A percentile compares a stretch with the other conserved stretches of the same genome.
These are phyloP conservation scores for Anoura caudifer DNA, from an alignment of 2,113 vertebrate genomes.

Conservation along the genomic window DNA sequence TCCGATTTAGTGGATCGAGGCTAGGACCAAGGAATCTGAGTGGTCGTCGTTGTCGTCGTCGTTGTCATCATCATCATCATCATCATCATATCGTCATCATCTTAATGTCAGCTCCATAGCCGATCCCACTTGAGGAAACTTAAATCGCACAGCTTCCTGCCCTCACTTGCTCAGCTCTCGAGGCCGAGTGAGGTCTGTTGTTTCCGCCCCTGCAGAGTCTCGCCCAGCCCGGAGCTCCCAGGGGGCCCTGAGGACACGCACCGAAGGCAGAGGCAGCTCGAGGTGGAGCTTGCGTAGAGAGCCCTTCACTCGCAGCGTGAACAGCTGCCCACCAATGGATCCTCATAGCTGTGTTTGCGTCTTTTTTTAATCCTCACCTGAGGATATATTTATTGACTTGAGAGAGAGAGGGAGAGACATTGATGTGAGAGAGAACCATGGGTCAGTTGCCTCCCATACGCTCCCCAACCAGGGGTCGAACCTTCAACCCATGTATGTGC, in stretches of 20 bases:
- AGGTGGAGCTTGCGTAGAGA: neutral
- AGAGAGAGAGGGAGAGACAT: no score
- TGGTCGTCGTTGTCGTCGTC: neutral
- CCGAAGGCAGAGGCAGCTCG: neutral
- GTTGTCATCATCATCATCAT: neutral
- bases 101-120: neutral
- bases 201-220: neutral
- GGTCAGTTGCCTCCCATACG: no score
- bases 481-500: no score
- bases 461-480: no score
- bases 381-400: no score
- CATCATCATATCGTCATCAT: neutral
- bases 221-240: neutral
- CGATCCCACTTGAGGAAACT: neutral
- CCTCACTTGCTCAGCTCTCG: neutral
- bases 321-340: neutral
- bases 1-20: neutral
- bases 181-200: neutral
- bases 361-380: neutral
- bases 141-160: neutral
- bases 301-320: neutral
- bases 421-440: no score
- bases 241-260: fast-evolving
- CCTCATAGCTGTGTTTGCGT: neutral
- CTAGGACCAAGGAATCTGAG: neutral